Conservation (phyloP, 2,113 vertebrate genomes). For the Anhinga anhinga region DNA sequence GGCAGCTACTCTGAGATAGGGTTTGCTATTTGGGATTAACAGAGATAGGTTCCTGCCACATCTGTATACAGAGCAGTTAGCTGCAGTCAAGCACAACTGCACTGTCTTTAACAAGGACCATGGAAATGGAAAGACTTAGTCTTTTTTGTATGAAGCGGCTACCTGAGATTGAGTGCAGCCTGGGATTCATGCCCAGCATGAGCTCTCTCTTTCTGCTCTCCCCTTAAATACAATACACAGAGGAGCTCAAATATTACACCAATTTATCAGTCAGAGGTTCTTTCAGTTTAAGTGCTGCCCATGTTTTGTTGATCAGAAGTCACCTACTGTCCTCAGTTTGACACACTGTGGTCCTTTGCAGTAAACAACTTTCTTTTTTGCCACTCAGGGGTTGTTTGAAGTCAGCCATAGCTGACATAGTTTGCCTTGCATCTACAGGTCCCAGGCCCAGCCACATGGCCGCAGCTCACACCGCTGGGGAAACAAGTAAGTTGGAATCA, state of each 20-base stretch:
- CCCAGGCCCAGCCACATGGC: neutral
- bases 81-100: neutral
- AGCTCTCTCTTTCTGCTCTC: neutral
- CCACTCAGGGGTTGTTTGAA: neutral
- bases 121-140: neutral
- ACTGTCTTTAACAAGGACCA: neutral
- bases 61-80: neutral
- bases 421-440: neutral
- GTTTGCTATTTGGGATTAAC: neutral
- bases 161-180: neutral
- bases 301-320: neutral
- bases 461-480: neutral
- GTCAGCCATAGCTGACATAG: neutral
- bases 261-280: neutral
- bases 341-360: neutral
- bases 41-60: neutral
- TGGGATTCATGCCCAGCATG: neutral
- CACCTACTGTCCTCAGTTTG: neutral
- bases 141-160: neutral
- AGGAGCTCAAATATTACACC: neutral
- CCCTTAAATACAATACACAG: neutral
- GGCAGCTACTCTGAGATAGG: neutral
- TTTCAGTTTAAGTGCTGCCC: neutral
- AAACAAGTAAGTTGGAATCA: neutral
- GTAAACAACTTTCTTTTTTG: neutral